These are phyloP conservation scores for Lysiphlebus fabarum DNA, from an alignment of 1,140 invertebrate species.

Conservation along the genomic window DNA sequence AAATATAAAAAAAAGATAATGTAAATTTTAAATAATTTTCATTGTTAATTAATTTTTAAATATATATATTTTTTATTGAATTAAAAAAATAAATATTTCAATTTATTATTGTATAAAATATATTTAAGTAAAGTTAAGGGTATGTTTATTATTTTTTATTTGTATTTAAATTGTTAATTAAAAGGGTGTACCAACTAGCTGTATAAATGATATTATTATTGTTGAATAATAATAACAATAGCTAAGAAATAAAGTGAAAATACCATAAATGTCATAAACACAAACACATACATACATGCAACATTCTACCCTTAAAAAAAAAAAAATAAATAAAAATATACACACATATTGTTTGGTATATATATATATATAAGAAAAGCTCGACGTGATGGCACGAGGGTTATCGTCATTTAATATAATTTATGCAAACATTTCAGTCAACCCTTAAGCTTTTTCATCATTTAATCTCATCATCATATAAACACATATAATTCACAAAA, in stretches of 20 bases:
- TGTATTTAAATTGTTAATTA: constrained; percentile 7
- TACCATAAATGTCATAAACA: constrained; percentile 10
- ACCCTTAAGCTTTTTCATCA: neutral
- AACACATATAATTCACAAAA: neutral
- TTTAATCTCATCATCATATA: neutral
- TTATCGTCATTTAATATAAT: constrained; percentile 14
- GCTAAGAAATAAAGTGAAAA: neutral
- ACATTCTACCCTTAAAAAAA: too few species aligned
- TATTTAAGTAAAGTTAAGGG: constrained; percentile 8
- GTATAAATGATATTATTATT: neutral
- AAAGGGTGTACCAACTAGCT: constrained; percentile 7
- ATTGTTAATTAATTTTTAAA: neutral
- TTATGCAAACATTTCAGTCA: constrained; percentile 12
- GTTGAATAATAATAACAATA: too few species aligned
- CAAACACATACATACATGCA: too few species aligned
- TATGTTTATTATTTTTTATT: neutral
- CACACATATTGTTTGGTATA: too few species aligned
- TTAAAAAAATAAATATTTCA: neutral
- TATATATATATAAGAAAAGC: constrained; percentile 9
- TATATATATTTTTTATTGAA: too few species aligned
- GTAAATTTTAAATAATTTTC: neutral
- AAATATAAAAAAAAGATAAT: neutral
- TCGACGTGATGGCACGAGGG: constrained; percentile 6
- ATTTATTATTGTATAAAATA: neutral
- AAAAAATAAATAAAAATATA: too few species aligned